Evolutionary conservation across 2,113 vertebrate genomes (phyloP), one percentile per base, ranked within the genome.

Genomic region (Catharus bicknelli): DNA sequence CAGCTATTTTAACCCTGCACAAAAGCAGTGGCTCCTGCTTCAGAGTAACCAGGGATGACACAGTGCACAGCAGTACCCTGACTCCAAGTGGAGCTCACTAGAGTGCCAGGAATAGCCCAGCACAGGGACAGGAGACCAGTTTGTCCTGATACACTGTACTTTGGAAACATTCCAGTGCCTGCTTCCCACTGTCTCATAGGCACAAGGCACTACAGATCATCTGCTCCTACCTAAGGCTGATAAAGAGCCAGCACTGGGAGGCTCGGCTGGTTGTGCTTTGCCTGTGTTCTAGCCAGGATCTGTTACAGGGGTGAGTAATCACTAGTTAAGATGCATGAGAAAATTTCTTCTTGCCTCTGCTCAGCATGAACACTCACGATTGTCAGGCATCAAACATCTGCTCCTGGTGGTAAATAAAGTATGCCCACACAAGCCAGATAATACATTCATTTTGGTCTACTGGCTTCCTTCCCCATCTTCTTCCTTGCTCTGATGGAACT

Each of bases 71-170:
- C 32, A 74, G 51, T 10, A 53, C 1, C 1, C 30, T 40, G 69
- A 53, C 9, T 17, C 13, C 61, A 68, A 29, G 40, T 25, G 21
- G 13, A 0, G 0, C n/a, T 51, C 67, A 16, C 6, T 8, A 14
- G 21, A 58, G n/a, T 19, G 32, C 58, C 54, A 68, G 50, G 63
- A 80, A 67, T 67, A 1, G 0, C 15, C 47, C 1, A 10, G 29
- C 57, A 47, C 3, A 8, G 29, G 19, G 5, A 48, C 43, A 72
- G 81, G 43, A 50, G 6, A 34, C 10, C 13, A 20, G 0, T 75
- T 38, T 18, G 8, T 12, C 29, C 47, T 72, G 43, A 42, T 34
- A 11, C 22, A 26, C 13, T 43, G 26, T 26, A 20, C 26, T 59
- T 48, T 12, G 27, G 54, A 54, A 90, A 53, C 16, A 53, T 36